A percentile compares a stretch with the other conserved stretches of the same genome.
Conservation (phyloP, 1,140 invertebrate species). For the Brachionus angularis region DNA sequence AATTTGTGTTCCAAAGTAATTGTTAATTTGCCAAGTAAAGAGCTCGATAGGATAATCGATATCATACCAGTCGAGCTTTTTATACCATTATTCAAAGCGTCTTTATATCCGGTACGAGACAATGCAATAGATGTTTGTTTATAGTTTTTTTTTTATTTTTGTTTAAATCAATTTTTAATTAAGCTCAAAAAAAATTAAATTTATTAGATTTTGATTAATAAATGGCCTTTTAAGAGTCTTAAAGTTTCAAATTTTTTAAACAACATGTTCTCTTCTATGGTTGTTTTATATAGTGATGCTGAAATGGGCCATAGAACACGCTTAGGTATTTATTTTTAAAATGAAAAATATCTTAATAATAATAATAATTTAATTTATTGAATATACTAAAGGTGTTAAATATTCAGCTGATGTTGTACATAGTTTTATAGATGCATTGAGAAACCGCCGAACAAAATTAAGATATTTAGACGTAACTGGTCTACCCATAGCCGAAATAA, state of each 20-base stretch:
- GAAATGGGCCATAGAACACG: conserved; percentile 41
- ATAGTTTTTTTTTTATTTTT: neutral
- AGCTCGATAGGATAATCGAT: neutral
- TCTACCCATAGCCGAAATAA: conserved; percentile 39
- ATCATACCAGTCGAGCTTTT: conserved; percentile 28
- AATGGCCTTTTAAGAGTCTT: conserved; percentile 28
- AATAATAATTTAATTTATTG: no score
- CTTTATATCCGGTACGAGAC: conserved; percentile 24
- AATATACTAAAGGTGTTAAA: no score
- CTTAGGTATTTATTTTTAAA: no score
- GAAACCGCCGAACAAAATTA: conserved; percentile 19
- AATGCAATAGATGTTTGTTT: conserved; percentile 27
- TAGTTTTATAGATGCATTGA: conserved; percentile 41
- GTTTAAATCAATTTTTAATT: no score
- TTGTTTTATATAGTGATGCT: conserved; percentile 24
- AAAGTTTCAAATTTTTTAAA: conserved; percentile 11
- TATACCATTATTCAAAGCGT: conserved; percentile 27
- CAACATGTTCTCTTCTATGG: conserved; percentile 39
- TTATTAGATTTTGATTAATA: conserved; percentile 16
- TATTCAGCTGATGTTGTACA: conserved; percentile 42
- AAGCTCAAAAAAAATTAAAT: no score
- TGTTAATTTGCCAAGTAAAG: conserved; percentile 4
- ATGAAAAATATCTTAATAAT: no score
- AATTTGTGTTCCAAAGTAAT: conserved; percentile 25
- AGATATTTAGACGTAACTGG: conserved; percentile 30